phyloP scores from a whole-genome alignment of 2,888 invertebrate genomes.

The Acanthosepion pharaonis region DNA sequence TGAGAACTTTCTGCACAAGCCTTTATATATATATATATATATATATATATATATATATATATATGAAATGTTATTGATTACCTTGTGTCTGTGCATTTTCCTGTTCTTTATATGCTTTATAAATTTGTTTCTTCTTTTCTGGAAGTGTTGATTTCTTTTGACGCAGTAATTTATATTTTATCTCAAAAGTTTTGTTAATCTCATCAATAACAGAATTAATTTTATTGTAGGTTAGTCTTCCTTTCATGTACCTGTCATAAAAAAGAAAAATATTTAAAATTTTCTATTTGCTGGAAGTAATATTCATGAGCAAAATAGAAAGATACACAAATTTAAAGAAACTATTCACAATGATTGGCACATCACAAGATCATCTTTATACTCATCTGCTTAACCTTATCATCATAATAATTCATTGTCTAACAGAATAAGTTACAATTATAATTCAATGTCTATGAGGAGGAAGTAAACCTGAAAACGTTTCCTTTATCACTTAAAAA shows the following conservation, averaged over 20 bases:
- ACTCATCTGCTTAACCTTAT: no score
- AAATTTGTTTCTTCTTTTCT: slow-evolving; percentile 65
- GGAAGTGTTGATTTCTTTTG: slow-evolving; percentile 64
- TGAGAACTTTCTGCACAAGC: no score
- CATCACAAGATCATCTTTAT: no score
- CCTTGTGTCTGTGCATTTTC: slow-evolving; percentile 73
- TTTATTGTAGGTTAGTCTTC: slow-evolving; percentile 70
- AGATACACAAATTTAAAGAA: no score
- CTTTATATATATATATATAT: no score
- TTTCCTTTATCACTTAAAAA: no score
- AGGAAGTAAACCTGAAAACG: no score
- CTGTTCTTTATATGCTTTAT: slow-evolving; percentile 65
- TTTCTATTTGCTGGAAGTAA: neutral
- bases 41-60: neutral
- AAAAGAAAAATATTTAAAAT: neutral
- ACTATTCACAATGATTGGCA: no score
- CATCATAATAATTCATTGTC: no score
- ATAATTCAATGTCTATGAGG: no score
- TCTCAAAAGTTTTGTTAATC: slow-evolving; percentile 67
- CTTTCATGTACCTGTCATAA: slow-evolving; percentile 71
- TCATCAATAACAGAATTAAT: slow-evolving; percentile 70
- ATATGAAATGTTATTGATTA: slow-evolving; percentile 49
- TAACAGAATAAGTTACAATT: no score
- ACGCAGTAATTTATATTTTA: slow-evolving; percentile 70
- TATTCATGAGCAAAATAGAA: neutral